phyloP scores from a whole-genome alignment of 1,140 invertebrate genomes.

The Aphelenchoides besseyi region DNA sequence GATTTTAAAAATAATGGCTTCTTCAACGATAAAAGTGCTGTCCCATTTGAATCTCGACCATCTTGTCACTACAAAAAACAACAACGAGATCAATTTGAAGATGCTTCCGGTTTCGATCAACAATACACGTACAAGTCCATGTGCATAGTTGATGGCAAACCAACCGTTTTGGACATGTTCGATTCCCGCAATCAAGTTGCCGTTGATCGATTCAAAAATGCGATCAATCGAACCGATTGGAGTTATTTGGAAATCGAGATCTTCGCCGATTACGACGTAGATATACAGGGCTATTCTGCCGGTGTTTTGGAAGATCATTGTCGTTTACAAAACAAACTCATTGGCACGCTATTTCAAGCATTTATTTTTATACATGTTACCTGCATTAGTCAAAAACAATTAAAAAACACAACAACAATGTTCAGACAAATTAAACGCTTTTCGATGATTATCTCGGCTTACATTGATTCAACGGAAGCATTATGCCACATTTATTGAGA shows the following conservation, averaged over 20 bases:
- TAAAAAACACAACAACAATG: too few species aligned
- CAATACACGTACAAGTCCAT: conserved; percentile 52
- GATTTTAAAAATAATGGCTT: neutral
- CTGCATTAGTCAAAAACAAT: too few species aligned
- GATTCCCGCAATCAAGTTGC: conserved; percentile 59
- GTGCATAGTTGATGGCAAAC: conserved; percentile 50
- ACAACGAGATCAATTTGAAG: neutral
- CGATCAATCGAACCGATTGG: conserved; percentile 58
- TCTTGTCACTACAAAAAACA: neutral
- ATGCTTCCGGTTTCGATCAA: neutral
- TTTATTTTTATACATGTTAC: too few species aligned
- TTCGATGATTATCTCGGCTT: too few species aligned
- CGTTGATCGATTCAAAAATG: conserved; percentile 52
- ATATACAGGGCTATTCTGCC: conserved; percentile 55
- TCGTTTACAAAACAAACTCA: too few species aligned
- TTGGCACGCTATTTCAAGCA: neutral
- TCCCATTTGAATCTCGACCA: neutral
- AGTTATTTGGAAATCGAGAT: conserved; percentile 60
- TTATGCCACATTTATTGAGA: too few species aligned
- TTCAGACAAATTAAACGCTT: too few species aligned
- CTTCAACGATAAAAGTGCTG: neutral
- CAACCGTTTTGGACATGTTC: conserved; percentile 49
- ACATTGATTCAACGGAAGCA: too few species aligned
- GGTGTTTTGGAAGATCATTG: conserved; percentile 65
- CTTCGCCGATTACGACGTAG: conserved; percentile 15